Percentiles rank a stretch among this genome's conserved stretches.
Evolutionary conservation across 1,140 invertebrate genomes (phyloP).

Genomic region (Anastatus disparis): DNA sequence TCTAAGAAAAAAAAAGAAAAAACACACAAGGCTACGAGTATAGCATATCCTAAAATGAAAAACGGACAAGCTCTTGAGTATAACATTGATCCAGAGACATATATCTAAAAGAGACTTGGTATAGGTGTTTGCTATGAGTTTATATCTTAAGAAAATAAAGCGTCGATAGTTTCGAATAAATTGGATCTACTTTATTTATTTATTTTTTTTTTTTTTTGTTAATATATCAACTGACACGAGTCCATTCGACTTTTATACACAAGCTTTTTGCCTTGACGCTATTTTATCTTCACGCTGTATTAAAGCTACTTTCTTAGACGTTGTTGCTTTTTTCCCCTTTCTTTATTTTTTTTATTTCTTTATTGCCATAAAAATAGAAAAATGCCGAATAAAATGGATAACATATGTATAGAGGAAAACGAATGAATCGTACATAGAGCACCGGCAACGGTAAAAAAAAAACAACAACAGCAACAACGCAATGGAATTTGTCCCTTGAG

Average conservation of each 20-base stretch:
- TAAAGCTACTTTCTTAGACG: too few species aligned
- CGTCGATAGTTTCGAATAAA: conserved; percentile 39
- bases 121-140: neutral
- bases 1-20: neutral
- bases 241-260: conserved; percentile 20
- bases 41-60: neutral
- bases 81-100: too few species aligned
- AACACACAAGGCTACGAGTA: neutral
- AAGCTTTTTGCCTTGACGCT: too few species aligned
- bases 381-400: neutral
- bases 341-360: too few species aligned
- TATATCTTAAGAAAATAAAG: conserved; percentile 23
- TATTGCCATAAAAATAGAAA: conserved; percentile 21
- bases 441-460: too few species aligned
- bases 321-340: too few species aligned
- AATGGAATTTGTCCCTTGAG: conserved; percentile 5
- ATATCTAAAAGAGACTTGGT: neutral
- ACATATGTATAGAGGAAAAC: neutral
- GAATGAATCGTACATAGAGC: conserved; percentile 12
- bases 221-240: conserved; percentile 2
- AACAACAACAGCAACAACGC: neutral
- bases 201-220: too few species aligned
- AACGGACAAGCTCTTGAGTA: neutral
- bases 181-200: conserved; percentile 23
- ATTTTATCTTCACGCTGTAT: too few species aligned